phyloP scores from a whole-genome alignment of 2,888 invertebrate genomes.

The Eurytoma adleriae region DNA sequence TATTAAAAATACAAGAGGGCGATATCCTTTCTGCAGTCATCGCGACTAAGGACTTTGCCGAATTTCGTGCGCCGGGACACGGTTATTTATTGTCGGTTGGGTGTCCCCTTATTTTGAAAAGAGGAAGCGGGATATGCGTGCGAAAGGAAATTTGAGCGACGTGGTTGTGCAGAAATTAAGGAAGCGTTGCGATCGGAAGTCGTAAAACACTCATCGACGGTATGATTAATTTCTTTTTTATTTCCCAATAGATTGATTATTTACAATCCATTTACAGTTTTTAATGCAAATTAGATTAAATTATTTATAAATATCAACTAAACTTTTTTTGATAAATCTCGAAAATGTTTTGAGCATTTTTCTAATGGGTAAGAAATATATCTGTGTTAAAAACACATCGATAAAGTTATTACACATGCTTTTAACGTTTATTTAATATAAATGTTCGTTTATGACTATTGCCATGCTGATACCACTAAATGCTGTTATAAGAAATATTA shows the following conservation, averaged over 20 bases:
- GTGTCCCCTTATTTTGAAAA: conserved; percentile 16
- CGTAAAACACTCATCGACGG: too few relatives aligned
- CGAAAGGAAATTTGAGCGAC: background rate
- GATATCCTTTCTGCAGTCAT: conserved; percentile 36
- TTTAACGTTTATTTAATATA: conserved; percentile 49
- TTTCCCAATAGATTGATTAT: too few relatives aligned
- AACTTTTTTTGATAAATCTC: too few relatives aligned
- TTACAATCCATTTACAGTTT: too few relatives aligned
- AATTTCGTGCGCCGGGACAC: conserved; percentile 1
- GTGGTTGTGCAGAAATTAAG: conserved; percentile 2
- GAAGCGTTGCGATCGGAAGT: background rate
- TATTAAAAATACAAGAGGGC: conserved; percentile 42
- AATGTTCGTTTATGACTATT: conserved; percentile 49
- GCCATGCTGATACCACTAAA: conserved; percentile 28
- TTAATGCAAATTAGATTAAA: too few relatives aligned
- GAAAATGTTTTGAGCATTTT: background rate
- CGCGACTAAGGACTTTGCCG: conserved; percentile 12
- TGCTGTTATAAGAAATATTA: conserved; percentile 51
- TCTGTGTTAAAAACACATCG: conserved; percentile 19
- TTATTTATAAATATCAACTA: too few relatives aligned
- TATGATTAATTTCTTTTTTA: too few relatives aligned
- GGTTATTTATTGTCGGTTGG: conserved; percentile 33
- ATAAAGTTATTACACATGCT: conserved; percentile 35
- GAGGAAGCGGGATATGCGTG: background rate
- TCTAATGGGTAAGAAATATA: background rate